A percentile compares a stretch with the other conserved stretches of the same genome.
Conservation (phyloP, 1,140 invertebrate genomes). For the Saccostrea cuccullata region DNA sequence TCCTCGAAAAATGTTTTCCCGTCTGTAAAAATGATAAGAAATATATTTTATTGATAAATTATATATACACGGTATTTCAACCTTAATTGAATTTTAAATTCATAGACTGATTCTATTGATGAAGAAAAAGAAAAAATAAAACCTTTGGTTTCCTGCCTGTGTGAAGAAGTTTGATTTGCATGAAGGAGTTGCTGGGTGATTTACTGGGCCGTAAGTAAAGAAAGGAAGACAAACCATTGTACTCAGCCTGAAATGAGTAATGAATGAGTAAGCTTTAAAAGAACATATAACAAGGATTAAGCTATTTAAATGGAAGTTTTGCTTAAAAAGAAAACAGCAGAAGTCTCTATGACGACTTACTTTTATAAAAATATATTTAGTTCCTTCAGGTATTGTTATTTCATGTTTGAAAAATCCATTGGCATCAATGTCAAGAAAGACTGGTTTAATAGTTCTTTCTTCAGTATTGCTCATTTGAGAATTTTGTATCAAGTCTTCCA, state of each 20-base stretch:
- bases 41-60: no score
- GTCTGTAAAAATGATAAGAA: no score
- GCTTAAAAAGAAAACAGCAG: no score
- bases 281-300: no score
- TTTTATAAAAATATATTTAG: conserved; percentile 44
- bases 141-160: conserved; percentile 53
- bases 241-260: conserved; percentile 46
- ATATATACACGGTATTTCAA: no score
- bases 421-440: conserved; percentile 52
- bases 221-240: conserved; percentile 41
- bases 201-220: conserved; percentile 50
- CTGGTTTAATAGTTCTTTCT: neutral
- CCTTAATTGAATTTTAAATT: neutral
- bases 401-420: conserved; percentile 61
- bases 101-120: no score
- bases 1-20: no score
- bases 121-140: no score
- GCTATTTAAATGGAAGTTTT: neutral
- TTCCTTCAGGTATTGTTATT: conserved; percentile 51
- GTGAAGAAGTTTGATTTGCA: conserved; percentile 60
- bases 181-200: conserved; percentile 66
- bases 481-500: neutral
- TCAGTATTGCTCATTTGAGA: neutral
- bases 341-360: conserved; percentile 38
- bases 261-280: neutral